phyloP scores from a whole-genome alignment of 2,888 invertebrate genomes.

The Pyrrhosoma nymphula region DNA sequence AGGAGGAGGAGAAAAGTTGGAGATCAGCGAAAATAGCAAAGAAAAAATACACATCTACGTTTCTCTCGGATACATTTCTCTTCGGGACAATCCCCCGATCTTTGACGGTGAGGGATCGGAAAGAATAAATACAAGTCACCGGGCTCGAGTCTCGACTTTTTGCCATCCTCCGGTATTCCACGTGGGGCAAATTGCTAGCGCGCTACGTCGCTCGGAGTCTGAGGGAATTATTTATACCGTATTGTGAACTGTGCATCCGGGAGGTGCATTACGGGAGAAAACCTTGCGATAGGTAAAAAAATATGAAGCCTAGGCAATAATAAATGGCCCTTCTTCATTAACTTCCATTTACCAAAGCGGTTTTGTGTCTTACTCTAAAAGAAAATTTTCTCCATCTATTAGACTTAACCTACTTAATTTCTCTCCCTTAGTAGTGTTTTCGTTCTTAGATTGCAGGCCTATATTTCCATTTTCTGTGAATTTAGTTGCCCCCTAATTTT shows the following conservation, averaged over 20 bases:
- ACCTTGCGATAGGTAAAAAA: not conserved
- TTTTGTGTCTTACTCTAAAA: too few species aligned
- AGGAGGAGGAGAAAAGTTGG: not conserved
- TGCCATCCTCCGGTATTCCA: not conserved
- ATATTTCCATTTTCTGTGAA: too few species aligned
- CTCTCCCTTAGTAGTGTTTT: too few species aligned
- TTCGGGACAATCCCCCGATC: not conserved
- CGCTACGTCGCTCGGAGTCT: not conserved
- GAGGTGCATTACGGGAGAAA: not conserved
- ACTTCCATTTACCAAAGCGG: not conserved
- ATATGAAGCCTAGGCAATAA: not conserved
- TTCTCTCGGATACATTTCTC: not conserved
- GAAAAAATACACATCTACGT: not conserved
- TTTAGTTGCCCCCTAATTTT: too few species aligned
- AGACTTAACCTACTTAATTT: too few species aligned
- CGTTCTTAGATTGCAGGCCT: too few species aligned
- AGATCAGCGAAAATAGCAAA: not conserved
- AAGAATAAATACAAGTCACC: conserved; percentile 28
- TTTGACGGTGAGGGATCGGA: conserved; percentile 25
- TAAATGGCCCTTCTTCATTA: not conserved
- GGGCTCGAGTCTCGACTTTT: not conserved
- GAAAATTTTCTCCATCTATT: too few species aligned
- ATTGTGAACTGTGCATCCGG: not conserved
- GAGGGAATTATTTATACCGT: not conserved
- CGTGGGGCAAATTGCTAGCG: not conserved